These are phyloP conservation scores for Drosophila subpulchrella DNA, from an alignment of 1,140 invertebrate genomes.

Conservation along the genomic window DNA sequence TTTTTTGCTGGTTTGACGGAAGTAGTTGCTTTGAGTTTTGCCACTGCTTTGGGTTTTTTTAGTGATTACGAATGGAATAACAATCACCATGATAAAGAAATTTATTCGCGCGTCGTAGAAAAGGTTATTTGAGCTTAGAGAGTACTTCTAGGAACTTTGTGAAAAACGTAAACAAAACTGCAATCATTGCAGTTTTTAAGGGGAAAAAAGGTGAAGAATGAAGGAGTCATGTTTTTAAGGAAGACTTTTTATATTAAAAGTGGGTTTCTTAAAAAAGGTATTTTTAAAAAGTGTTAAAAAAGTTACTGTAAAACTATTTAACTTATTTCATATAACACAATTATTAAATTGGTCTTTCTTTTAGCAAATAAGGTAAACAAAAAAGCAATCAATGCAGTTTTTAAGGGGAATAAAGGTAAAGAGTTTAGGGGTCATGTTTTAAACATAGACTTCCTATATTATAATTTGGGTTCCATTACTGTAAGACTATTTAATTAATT, in stretches of 20 bases:
- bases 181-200: constrained; percentile 20
- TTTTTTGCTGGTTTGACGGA: constrained; percentile 45
- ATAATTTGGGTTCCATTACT: no score
- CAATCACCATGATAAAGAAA: constrained; percentile 60
- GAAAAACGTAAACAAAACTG: constrained; percentile 13
- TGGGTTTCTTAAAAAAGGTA: no score
- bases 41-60: constrained; percentile 9
- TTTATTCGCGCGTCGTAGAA: constrained; percentile 41
- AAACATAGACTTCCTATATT: no score
- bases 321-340: no score
- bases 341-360: no score
- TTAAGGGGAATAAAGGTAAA: neutral
- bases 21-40: constrained; percentile 36
- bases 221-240: neutral
- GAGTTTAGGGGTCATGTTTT: neutral
- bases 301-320: no score
- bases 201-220: neutral
- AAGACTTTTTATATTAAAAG: neutral
- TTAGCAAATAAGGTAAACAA: constrained; percentile 5
- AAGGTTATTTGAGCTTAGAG: neutral
- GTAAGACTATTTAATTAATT: no score
- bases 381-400: constrained; percentile 20
- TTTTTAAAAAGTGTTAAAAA: no score
- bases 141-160: constrained; percentile 2
- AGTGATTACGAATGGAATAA: constrained; percentile 43